Conservation (phyloP, 2,888 invertebrate species). For the Cryptus armator region DNA sequence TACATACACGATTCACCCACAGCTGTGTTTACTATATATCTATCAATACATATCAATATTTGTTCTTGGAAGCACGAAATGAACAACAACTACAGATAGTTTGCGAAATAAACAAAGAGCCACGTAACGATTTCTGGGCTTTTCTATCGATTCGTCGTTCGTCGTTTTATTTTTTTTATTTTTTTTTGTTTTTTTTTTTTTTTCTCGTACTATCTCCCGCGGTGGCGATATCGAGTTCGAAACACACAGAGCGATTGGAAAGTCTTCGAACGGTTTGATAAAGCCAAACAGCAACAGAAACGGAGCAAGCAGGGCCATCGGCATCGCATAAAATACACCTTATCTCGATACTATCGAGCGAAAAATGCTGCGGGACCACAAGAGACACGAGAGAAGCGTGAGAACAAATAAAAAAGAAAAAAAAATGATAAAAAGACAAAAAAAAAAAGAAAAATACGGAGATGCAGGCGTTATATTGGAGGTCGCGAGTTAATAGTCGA, state of each 20-base stretch:
- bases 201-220: slow-evolving; percentile 16
- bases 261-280: slow-evolving; percentile 56
- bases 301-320: slow-evolving; percentile 46
- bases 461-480: slow-evolving; percentile 59
- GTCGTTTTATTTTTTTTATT: background rate
- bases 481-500: slow-evolving; percentile 67
- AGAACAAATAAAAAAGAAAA: slow-evolving; percentile 11
- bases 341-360: slow-evolving; percentile 51
- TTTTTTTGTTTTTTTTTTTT: slow-evolving; percentile 1
- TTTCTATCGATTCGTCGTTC: slow-evolving; percentile 47
- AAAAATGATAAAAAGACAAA: slow-evolving; percentile 13
- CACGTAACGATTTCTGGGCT: slow-evolving; percentile 9
- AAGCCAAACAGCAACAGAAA: slow-evolving; percentile 24
- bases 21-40: background rate
- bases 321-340: slow-evolving; percentile 60
- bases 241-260: slow-evolving; percentile 54
- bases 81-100: background rate
- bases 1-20: too few relatives aligned
- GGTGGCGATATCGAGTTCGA: slow-evolving; percentile 30
- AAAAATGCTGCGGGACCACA: background rate
- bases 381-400: background rate
- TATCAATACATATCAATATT: background rate
- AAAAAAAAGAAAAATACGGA: slow-evolving; percentile 37
- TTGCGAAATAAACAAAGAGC: background rate
- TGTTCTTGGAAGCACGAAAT: background rate